Base-by-base conservation (phyloP, 2,797 vertebrate genomes). In the Hypotaenidia okinawae region DNA sequence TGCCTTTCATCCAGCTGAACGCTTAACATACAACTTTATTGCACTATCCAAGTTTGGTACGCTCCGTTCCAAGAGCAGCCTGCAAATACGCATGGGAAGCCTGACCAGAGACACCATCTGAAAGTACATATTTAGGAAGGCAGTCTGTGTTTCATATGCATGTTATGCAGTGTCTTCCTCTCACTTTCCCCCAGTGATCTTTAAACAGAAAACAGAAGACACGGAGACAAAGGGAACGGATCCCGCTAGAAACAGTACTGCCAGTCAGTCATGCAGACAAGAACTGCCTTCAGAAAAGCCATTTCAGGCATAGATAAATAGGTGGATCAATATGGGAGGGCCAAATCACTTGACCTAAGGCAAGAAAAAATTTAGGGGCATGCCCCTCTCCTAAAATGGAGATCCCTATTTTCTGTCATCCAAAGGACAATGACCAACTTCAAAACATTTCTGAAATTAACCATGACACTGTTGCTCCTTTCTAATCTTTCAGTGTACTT, bases 341-440 rank as follows among this genome's bases (percentile, higher is more conserved):
- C 89, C 95, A 96, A 96, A 96, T 93, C 94, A 95, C 89, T 97
- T 96, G 92, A 96, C 95, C 93, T 95, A 90, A 93, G 85, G 84
- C 87, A 94, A 87, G 87, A 92, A 94, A 95, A 96, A 91, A 95
- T 92, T 84, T 37, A 39, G 51, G 91, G 89, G 62, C 86, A 90
- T 94, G 89, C 80, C 76, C 79, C 81, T 94, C 94, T 82, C 62
- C 77, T 87, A 88, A 95, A 94, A 93, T 15, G 35, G 67, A 32
- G 55, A 28, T 92, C 84, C 63, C 76, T 91, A 30, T 83, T 96
- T 93, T 93, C 86, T 93, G 63, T 93, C 93, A 73, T 86, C 89
- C 19, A 32, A 83, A 37, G 37, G 47, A 84, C 76, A 95, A 77
- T 87, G 52, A 70, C 41, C 68, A 79, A 52, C 78, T 94, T 95